phyloP scores from a whole-genome alignment of 2,888 invertebrate genomes.

The Rhabditophanes sp. region DNA sequence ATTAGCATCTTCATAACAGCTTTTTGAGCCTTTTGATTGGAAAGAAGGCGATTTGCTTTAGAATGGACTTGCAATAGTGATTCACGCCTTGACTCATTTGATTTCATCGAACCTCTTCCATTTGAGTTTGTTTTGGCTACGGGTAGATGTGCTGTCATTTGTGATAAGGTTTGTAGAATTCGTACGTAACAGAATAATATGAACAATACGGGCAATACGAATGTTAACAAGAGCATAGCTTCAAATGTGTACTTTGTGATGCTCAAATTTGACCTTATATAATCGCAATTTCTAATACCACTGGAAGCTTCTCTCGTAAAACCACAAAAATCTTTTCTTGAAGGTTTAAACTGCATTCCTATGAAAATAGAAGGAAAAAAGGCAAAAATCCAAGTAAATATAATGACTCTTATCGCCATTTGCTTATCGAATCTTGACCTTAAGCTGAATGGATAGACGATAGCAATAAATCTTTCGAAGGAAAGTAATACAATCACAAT shows the following conservation, averaged over 20 bases:
- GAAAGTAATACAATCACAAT: slow-evolving; percentile 35
- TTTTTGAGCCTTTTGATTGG: slow-evolving; percentile 36
- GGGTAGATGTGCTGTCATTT: slow-evolving; percentile 20
- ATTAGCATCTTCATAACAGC: slow-evolving; percentile 43
- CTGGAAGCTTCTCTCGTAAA: slow-evolving; percentile 19
- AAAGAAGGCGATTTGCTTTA: slow-evolving; percentile 2
- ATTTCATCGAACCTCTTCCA: no score
- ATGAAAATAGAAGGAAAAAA: slow-evolving; percentile 35
- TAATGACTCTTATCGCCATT: slow-evolving; percentile 21
- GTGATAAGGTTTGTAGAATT: slow-evolving; percentile 20
- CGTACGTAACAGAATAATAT: slow-evolving; percentile 35
- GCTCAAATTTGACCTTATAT: slow-evolving; percentile 14
- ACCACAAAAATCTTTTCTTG: slow-evolving; percentile 34
- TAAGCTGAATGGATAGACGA: slow-evolving; percentile 36
- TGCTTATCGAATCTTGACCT: slow-evolving; percentile 11
- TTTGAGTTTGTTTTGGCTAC: no score
- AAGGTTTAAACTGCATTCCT: slow-evolving; percentile 36
- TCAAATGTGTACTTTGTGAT: slow-evolving; percentile 15
- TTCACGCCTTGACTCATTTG: no score
- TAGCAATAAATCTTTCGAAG: slow-evolving; percentile 35
- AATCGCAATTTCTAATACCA: slow-evolving; percentile 28
- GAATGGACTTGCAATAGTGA: slow-evolving; percentile 4
- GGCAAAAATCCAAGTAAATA: slow-evolving; percentile 28
- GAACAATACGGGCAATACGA: slow-evolving; percentile 33
- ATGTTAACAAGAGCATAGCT: slow-evolving; percentile 32